Conservation (phyloP, 2,888 invertebrate species). For the Drosophila melanosoma region DNA sequence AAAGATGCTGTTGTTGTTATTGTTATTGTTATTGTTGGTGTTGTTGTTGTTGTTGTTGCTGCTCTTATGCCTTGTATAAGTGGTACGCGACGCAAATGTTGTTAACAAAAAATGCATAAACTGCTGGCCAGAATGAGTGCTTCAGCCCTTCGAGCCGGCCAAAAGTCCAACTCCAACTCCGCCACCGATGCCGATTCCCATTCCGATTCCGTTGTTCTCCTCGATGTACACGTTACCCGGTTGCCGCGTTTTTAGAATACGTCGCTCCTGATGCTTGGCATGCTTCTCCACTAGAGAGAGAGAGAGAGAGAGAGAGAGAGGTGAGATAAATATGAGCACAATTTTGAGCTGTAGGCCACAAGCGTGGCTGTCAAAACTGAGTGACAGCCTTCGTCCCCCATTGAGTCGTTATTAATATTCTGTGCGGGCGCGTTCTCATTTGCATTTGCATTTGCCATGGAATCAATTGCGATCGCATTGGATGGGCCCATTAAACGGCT, state of each 20-base stretch:
- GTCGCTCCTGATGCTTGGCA: conserved; percentile 82
- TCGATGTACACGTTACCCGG: conserved; percentile 85
- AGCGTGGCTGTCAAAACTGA: conserved; percentile 59
- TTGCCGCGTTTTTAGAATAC: conserved; percentile 81
- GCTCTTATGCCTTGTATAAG: conserved; percentile 7
- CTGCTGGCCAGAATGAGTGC: conserved; percentile 1
- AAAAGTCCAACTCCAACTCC: conserved; percentile 34
- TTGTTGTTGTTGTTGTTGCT: conserved; percentile 7
- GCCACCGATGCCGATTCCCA: conserved; percentile 30
- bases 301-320: neutral
- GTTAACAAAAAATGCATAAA: conserved; percentile 22
- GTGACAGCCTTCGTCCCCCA: conserved; percentile 47
- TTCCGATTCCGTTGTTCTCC: conserved; percentile 74
- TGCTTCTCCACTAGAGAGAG: conserved; percentile 70
- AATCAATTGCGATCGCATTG: conserved; percentile 66
- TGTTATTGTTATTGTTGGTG: neutral
- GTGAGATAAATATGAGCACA: conserved; percentile 9
- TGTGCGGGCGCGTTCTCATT: conserved; percentile 56
- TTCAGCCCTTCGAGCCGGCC: conserved; percentile 77
- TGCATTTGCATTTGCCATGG: conserved; percentile 61
- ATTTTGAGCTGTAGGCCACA: conserved; percentile 57
- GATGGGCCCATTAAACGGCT: conserved; percentile 69
- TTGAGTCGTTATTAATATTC: conserved; percentile 46
- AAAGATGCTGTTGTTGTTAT: neutral
- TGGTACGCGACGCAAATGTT: conserved; percentile 29